Conservation (phyloP, 2,888 invertebrate genomes). For the Sminthurides aquaticus region DNA sequence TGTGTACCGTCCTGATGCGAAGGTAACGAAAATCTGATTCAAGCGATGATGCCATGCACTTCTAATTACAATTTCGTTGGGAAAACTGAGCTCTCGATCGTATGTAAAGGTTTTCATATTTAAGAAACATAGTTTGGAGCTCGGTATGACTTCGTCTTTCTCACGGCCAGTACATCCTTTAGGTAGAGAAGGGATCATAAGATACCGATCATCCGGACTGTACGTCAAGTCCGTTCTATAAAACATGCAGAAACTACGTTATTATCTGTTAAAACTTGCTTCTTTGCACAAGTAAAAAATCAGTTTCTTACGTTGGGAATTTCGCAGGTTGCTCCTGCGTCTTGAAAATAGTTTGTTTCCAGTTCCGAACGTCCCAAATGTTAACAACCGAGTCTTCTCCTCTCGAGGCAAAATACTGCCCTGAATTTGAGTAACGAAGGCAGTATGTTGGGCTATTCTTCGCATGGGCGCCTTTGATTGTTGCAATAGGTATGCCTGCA, state of each 20-base stretch:
- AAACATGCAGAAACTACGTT: conserved; percentile 23
- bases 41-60: conserved; percentile 92
- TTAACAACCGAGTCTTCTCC: conserved; percentile 90
- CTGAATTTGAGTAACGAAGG: conserved; percentile 80
- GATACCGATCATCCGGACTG: conserved; percentile 77
- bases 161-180: conserved; percentile 32
- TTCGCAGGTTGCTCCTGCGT: conserved; percentile 67
- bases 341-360: conserved; percentile 67
- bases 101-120: conserved; percentile 31
- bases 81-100: conserved; percentile 31
- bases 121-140: conserved; percentile 33
- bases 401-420: conserved; percentile 67
- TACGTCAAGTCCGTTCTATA: conserved; percentile 59
- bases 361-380: conserved; percentile 82
- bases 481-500: conserved; percentile 54
- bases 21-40: conserved; percentile 91
- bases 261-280: too few relatives aligned
- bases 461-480: conserved; percentile 68
- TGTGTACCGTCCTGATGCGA: conserved; percentile 81
- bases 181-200: conserved; percentile 38
- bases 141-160: conserved; percentile 31
- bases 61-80: conserved; percentile 62
- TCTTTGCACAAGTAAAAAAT: too few relatives aligned
- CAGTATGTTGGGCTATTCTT: conserved; percentile 73
- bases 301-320: conserved; percentile 54